Base-by-base conservation (phyloP, 2,888 invertebrate species). In the Calameuta idolon region DNA sequence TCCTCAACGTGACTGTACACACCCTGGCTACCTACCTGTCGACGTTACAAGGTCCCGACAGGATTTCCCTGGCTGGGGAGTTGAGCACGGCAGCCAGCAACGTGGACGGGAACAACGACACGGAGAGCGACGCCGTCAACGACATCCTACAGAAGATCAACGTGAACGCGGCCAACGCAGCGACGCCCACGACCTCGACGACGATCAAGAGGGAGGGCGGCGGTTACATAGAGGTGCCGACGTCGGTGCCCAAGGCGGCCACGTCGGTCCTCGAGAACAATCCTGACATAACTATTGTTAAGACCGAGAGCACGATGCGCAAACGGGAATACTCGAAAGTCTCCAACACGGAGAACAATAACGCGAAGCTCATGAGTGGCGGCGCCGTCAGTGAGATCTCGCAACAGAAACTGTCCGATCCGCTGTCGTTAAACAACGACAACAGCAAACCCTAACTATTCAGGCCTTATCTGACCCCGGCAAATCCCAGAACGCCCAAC, bases 1-100 rank as follows among this genome's bases (percentile, higher is more conserved):
- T 95, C 86, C 92, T 96, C 55, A 96, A 96, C 84, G 96, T 96
- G 76, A 95, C 95, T 81, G 95, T 95, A 79, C 94, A 94, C 84
- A 95, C 95, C 81, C 92, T 96, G 75, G 95, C 96, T 4, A 95
- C 95, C 37, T 96, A 96, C 88, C 89, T 94, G 83, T 93, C 94
- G 83, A 94, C 94, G 73, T 92, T 94, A 84, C 93, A 93, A 79
- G 93, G 93, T 69, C 88, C 93, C 37, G 93, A 93, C 82, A 91
- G 92, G 77, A 91, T 91, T 77, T 93, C 93, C 35, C 85, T 92
- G 31, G 91, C 92, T n/a, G 90, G 91, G n/a, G 92, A 92, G 79
- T 88, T 92, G 69, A 91, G 90, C 81, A 89, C 86, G 55, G 88
- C 89, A 11, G 84, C 89, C 34, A 83, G 85, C 23, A 81, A 85